A percentile compares a stretch with the other conserved stretches of the same genome.
Evolutionary conservation across 2,797 vertebrate genomes (phyloP).

Genomic region (Anas georgica): DNA sequence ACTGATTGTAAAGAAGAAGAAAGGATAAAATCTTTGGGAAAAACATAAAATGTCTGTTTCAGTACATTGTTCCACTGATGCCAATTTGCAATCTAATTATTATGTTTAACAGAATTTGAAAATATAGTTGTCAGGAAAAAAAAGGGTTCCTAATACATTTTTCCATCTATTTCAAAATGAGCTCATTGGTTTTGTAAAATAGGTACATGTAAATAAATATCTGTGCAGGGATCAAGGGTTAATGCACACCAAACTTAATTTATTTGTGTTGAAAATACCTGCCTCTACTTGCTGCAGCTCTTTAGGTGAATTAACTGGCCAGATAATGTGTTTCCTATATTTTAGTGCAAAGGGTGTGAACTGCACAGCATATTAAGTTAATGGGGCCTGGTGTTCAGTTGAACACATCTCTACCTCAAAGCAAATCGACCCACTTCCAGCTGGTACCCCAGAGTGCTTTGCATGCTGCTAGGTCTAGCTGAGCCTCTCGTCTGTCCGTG

Average conservation of each 20-base stretch:
- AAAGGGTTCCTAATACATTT: conserved; percentile 28
- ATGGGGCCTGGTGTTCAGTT: conserved; percentile 27
- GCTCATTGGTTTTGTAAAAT: background rate
- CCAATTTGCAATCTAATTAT: conserved; percentile 68
- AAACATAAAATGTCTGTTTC: conserved; percentile 54
- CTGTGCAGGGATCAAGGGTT: background rate
- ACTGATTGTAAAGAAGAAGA: conserved; percentile 75
- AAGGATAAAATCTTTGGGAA: conserved; percentile 31
- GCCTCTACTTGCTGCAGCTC: background rate
- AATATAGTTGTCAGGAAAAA: conserved; percentile 14
- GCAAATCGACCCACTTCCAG: background rate
- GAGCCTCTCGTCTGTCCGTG: background rate
- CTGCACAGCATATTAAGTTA: conserved; percentile 46
- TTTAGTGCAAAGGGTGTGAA: conserved; percentile 39
- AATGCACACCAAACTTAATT: background rate
- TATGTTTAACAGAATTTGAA: conserved; percentile 62
- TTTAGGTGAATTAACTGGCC: conserved; percentile 40
- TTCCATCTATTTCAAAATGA: conserved; percentile 42
- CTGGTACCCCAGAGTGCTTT: background rate
- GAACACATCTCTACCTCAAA: conserved; percentile 3
- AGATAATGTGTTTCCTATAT: conserved; percentile 55
- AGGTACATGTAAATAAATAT: background rate
- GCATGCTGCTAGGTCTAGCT: background rate
- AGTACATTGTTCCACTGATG: conserved; percentile 58
- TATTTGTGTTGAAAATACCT: conserved; percentile 7